Conservation (phyloP, 2,797 vertebrate genomes). For the Momotus momota region DNA sequence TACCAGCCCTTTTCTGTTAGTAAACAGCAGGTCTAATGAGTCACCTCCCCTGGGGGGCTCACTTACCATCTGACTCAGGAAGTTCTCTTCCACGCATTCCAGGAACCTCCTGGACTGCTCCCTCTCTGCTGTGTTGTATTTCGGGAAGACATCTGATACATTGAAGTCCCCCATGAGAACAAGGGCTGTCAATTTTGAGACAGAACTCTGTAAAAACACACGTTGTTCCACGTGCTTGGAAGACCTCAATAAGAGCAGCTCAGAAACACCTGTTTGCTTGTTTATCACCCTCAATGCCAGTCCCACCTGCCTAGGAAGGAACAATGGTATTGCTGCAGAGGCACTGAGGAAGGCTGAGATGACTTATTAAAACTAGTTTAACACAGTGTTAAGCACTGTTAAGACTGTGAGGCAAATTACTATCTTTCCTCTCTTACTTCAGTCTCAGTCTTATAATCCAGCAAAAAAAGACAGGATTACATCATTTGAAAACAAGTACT, state of each 20-base stretch:
- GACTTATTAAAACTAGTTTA: neutral
- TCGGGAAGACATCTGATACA: no score
- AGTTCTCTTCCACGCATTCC: no score
- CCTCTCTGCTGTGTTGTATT: no score
- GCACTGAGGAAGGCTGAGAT: neutral
- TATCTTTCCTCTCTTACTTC: neutral
- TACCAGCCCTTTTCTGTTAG: no score
- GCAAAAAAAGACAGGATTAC: neutral
- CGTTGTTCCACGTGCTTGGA: fast-evolving
- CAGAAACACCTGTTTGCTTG: neutral
- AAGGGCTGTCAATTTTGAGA: no score
- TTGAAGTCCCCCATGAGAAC: no score
- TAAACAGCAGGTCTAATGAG: no score
- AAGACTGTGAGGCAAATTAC: neutral
- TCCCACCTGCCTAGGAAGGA: neutral
- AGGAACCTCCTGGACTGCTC: no score
- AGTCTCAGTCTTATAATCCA: neutral
- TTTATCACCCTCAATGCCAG: neutral
- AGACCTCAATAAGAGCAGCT: neutral
- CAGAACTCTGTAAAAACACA: neutral
- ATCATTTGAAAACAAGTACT: neutral
- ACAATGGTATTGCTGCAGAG: neutral
- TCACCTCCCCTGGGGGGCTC: no score
- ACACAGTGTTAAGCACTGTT: neutral
- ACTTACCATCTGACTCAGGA: no score